Conservation (phyloP, 2,113 vertebrate genomes). For the Trichomycterus rosablanca region DNA sequence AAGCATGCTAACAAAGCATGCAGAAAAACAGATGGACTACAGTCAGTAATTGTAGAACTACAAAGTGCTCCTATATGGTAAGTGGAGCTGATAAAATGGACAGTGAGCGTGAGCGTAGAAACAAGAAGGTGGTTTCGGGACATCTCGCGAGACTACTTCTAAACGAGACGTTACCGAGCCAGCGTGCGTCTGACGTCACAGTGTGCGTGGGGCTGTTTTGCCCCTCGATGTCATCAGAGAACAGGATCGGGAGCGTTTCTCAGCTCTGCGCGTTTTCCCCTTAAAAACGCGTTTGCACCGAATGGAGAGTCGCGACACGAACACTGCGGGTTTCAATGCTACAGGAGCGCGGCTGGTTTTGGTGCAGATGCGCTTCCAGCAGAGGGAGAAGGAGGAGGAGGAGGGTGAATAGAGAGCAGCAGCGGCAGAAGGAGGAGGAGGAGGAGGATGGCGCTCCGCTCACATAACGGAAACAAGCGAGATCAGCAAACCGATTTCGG, state of each 20-base stretch:
- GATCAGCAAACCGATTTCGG: constrained; percentile 19
- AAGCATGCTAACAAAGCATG: too few species aligned
- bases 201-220: constrained; percentile 53
- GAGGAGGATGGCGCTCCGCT: constrained; percentile 58
- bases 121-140: too few species aligned
- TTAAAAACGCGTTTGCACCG: not conserved
- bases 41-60: too few species aligned
- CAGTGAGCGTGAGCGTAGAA: too few species aligned
- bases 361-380: constrained; percentile 63
- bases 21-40: too few species aligned
- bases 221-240: constrained; percentile 59
- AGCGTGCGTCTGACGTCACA: constrained; percentile 42
- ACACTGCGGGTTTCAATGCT: not conserved
- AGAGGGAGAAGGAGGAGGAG: constrained; percentile 38
- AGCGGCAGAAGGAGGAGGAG: constrained; percentile 13
- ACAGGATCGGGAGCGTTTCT: constrained; percentile 34
- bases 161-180: constrained; percentile 45
- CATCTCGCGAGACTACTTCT: constrained; percentile 60
- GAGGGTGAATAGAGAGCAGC: constrained; percentile 4
- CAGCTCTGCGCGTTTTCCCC: too few species aligned
- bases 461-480: constrained; percentile 54
- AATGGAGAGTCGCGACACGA: not conserved
- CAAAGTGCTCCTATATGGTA: too few species aligned
- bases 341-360: constrained; percentile 11
- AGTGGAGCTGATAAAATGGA: too few species aligned